phyloP scores from a whole-genome alignment of 2,797 vertebrate genomes.

The Amniataba percoides region DNA sequence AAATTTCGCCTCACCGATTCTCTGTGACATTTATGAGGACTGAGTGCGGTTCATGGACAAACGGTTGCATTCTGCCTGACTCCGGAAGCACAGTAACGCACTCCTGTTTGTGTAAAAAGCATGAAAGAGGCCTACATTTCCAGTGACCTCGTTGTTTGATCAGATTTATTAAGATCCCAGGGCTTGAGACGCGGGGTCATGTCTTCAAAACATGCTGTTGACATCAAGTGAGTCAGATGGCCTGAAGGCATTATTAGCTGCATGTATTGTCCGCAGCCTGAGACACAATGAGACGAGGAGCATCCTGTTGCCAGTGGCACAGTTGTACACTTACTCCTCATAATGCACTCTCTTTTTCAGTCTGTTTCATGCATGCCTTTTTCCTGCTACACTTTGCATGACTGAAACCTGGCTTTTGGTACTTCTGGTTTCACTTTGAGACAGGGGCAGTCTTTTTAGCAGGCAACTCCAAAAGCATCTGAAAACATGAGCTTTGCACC shows the following conservation, averaged over 20 bases:
- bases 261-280: slow-evolving; percentile 20
- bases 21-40: slow-evolving; percentile 13
- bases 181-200: neutral
- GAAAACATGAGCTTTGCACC: slow-evolving; percentile 54
- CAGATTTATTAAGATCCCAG: slow-evolving; percentile 25
- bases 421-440: slow-evolving; percentile 17
- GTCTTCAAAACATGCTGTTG: slow-evolving; percentile 26
- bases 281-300: slow-evolving; percentile 29
- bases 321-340: slow-evolving; percentile 10
- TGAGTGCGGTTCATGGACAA: slow-evolving; percentile 11
- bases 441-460: neutral
- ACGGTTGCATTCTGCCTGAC: neutral
- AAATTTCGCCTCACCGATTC: slow-evolving; percentile 21
- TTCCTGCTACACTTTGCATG: slow-evolving; percentile 19
- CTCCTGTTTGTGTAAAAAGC: slow-evolving; percentile 39
- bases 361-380: slow-evolving; percentile 6
- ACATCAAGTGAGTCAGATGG: slow-evolving; percentile 29
- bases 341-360: neutral
- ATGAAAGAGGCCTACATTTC: slow-evolving; percentile 30
- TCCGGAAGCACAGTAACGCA: slow-evolving; percentile 10
- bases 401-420: neutral
- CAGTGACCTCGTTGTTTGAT: slow-evolving; percentile 39
- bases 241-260: slow-evolving; percentile 45
- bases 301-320: slow-evolving; percentile 35
- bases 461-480: slow-evolving; percentile 26